Percentiles rank a stretch among this genome's conserved stretches.
phyloP scores from a whole-genome alignment of 64 coral and sea anemone genomes.

The Stichodactyla mertensii region DNA sequence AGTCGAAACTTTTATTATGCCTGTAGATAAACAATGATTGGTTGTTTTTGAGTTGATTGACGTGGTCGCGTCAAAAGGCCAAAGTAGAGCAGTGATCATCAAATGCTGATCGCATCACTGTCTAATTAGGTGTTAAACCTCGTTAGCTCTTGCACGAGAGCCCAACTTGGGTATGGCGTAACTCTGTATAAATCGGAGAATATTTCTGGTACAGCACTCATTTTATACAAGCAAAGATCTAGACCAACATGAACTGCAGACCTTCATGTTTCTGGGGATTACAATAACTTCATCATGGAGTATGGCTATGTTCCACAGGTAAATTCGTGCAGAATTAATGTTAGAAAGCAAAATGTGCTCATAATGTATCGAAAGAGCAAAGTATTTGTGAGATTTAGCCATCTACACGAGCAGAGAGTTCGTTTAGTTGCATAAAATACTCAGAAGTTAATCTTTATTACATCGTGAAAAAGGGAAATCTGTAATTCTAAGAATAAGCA shows the following conservation, averaged over 20 bases:
- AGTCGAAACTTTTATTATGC: background rate
- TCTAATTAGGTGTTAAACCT: background rate
- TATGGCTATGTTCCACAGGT: constrained; percentile 23
- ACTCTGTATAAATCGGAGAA: background rate
- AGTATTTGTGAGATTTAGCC: too few species aligned
- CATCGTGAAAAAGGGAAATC: too few species aligned
- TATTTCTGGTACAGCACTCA: background rate
- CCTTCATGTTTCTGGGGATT: background rate
- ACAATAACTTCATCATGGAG: background rate
- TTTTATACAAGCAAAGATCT: background rate
- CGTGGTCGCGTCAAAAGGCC: constrained; percentile 30
- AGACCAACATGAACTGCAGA: background rate
- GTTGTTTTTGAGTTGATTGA: constrained; percentile 11
- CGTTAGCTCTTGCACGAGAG: background rate
- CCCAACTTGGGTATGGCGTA: constrained; percentile 20
- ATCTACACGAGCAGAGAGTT: too few species aligned
- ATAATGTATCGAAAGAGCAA: too few species aligned
- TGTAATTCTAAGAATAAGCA: too few species aligned
- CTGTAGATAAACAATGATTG: background rate
- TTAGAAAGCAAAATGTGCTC: background rate
- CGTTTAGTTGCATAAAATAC: too few species aligned
- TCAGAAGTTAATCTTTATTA: too few species aligned
- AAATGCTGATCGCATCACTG: constrained; percentile 9
- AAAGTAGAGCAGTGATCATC: constrained; percentile 28
- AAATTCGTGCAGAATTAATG: background rate